Evolutionary conservation across 1,140 invertebrate genomes (phyloP).

Genomic region (Drosophila persimilis): DNA sequence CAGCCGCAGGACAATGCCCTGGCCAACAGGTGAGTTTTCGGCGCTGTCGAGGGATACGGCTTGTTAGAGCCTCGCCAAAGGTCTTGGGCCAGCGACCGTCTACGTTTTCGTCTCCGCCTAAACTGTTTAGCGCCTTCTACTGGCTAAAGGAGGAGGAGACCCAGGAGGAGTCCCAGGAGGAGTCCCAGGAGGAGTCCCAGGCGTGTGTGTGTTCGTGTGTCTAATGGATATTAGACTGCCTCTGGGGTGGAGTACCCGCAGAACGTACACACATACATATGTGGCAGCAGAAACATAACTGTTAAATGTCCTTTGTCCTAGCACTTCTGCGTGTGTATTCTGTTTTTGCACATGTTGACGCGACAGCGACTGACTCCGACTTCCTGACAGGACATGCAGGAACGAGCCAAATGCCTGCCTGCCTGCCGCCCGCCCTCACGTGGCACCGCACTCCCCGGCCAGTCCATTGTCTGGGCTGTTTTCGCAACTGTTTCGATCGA

Average conservation of each 20-base stretch:
- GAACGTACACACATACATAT: not conserved
- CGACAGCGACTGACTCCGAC: conserved; percentile 46
- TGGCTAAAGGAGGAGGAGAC: too few species aligned
- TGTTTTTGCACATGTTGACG: conserved; percentile 64
- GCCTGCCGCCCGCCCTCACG: conserved; percentile 7
- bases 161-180: too few species aligned
- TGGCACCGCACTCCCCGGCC: not conserved
- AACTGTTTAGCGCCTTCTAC: conserved; percentile 24
- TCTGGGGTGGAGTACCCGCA: conserved; percentile 21
- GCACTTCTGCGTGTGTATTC: conserved; percentile 2
- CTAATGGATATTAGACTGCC: not conserved
- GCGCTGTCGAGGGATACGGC: conserved; percentile 46
- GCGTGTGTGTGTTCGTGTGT: too few species aligned
- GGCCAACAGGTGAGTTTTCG: conserved; percentile 63
- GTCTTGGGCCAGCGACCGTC: not conserved
- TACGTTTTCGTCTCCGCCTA: not conserved
- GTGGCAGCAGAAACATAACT: conserved; percentile 27
- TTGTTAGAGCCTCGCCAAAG: conserved; percentile 47
- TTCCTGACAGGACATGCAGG: conserved; percentile 68
- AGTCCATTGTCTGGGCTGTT: conserved; percentile 48
- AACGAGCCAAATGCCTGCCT: conserved; percentile 32
- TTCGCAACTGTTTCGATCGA: conserved; percentile 65
- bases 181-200: too few species aligned
- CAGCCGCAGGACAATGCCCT: conserved; percentile 38
- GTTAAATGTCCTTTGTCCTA: conserved; percentile 28